Evolutionary conservation across 2,113 vertebrate species (phyloP), one percentile per base, ranked within the genome.

Genomic region (Meleagris gallopavo): DNA sequence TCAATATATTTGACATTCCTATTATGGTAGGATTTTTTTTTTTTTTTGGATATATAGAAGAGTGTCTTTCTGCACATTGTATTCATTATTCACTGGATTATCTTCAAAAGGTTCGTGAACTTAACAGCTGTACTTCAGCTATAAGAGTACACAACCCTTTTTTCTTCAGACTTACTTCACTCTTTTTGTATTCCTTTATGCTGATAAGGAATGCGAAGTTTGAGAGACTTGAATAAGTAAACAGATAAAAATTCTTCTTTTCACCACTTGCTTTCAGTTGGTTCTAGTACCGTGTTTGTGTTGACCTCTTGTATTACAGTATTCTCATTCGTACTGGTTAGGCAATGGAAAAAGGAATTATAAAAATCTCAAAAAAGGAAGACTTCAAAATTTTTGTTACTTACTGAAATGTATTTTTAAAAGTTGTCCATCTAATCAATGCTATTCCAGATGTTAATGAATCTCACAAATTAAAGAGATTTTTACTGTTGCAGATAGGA

Each of bases 1-100:
- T 93, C 70, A 73, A 78, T 76, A 58, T 66, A 38, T 80, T 95
- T 96, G 92, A 95, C 62, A 88, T 91, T 94, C 96, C 86, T 88
- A 78, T 97, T 94, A 70, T 96, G 83, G 48, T 93, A 61, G 48
- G 60, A 71, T 30, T 55, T 30, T 18, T 57, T 94, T 58, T 46
- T 45, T 45, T 17, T 73, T 93, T 93, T 88, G 95, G 72, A 88
- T 76, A 66, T 91, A 76, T 93, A 94, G 88, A 94, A 90, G 40
- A 79, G 58, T 80, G 86, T 89, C 88, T 67, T 79, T 94, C 57
- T 90, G 84, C 84, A 27, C 60, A 27, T 82, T 89, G 24, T 87
- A 41, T 93, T 96, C 69, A 3, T 94, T 95, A 80, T 80, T 97
- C 86, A 64, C 34, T 13, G 92, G 90, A 62, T 96, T 82, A 91